A percentile compares a stretch with the other conserved stretches of the same genome.
Conservation (phyloP, 2,113 vertebrate genomes). For the Misgurnus anguillicaudatus region DNA sequence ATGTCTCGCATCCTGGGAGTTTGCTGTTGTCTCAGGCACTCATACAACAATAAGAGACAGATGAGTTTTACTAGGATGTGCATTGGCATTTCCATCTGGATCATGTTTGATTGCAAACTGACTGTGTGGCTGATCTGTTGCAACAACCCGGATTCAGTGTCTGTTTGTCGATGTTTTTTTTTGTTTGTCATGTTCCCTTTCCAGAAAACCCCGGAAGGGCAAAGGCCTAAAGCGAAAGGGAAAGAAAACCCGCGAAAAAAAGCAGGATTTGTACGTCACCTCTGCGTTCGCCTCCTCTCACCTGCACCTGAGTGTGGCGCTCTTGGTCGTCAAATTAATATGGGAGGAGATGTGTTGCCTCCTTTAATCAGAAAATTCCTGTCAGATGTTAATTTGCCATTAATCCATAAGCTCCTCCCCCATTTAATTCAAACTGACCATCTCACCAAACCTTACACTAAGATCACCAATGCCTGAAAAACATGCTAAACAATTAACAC, state of each 20-base stretch:
- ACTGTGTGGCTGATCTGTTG: constrained; percentile 39
- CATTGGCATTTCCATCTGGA: constrained; percentile 25
- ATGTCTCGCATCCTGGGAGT: not conserved
- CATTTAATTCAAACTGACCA: constrained; percentile 37
- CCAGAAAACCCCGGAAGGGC: constrained; percentile 94
- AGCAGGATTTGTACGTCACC: constrained; percentile 90
- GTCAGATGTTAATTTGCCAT: constrained; percentile 36
- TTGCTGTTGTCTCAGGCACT: not conserved
- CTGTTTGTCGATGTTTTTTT: constrained; percentile 44
- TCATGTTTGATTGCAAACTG: constrained; percentile 36
- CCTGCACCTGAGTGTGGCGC: constrained; percentile 75
- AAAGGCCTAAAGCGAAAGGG: constrained; percentile 97
- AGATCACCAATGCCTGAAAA: not conserved
- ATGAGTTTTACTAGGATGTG: constrained; percentile 8
- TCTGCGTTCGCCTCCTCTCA: constrained; percentile 73
- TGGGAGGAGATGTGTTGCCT: constrained; percentile 76
- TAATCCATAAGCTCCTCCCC: constrained; percentile 24
- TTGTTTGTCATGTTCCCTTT: constrained; percentile 69
- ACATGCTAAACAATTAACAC: not conserved
- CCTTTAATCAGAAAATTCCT: constrained; percentile 63
- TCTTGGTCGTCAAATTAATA: constrained; percentile 75
- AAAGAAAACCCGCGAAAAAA: constrained; percentile 96
- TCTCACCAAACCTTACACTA: not conserved
- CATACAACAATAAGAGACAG: constrained; percentile 1
- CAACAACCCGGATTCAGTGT: constrained; percentile 36